phyloP scores from a whole-genome alignment of 2,113 vertebrate genomes.

The Trematomus loennbergii region DNA sequence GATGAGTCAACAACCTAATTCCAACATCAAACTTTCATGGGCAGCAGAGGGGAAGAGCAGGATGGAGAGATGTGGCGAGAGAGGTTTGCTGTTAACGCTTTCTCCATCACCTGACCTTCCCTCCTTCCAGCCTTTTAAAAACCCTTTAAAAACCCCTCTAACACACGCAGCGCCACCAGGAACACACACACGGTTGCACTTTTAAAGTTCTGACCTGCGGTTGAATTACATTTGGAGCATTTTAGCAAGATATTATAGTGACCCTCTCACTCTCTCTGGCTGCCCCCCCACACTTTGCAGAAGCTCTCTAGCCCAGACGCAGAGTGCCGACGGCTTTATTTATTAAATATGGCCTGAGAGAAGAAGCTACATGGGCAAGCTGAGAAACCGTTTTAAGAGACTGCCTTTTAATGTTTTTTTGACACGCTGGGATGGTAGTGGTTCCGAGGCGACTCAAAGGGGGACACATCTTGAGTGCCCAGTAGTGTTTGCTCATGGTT shows the following conservation, averaged over 20 bases:
- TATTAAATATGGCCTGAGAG: constrained; percentile 80
- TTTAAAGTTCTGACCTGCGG: constrained; percentile 79
- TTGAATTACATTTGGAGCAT: constrained; percentile 83
- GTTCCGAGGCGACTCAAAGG: constrained; percentile 19
- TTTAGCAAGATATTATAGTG: constrained; percentile 79
- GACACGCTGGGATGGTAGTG: constrained; percentile 54
- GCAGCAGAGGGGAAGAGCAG: constrained; percentile 77
- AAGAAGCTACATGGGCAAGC: constrained; percentile 60
- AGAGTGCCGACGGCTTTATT: constrained; percentile 78
- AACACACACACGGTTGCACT: constrained; percentile 69
- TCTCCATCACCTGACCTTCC: constrained; percentile 82
- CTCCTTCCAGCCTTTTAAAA: constrained; percentile 81
- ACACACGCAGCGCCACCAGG: constrained; percentile 46
- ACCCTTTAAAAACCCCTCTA: constrained; percentile 78
- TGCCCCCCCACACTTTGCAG: constrained; percentile 47
- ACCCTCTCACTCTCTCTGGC: constrained; percentile 68
- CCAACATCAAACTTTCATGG: constrained; percentile 97
- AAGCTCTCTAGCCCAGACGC: constrained; percentile 63
- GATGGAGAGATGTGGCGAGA: constrained; percentile 70
- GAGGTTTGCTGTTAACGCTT: constrained; percentile 74
- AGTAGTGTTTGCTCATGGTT: constrained; percentile 59
- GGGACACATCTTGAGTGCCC: constrained; percentile 64
- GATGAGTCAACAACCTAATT: constrained; percentile 99
- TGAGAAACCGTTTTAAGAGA: constrained; percentile 66
- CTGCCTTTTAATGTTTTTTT: constrained; percentile 72